Evolutionary conservation across 2,888 invertebrate genomes (phyloP).

Genomic region (Oligia strigilis): DNA sequence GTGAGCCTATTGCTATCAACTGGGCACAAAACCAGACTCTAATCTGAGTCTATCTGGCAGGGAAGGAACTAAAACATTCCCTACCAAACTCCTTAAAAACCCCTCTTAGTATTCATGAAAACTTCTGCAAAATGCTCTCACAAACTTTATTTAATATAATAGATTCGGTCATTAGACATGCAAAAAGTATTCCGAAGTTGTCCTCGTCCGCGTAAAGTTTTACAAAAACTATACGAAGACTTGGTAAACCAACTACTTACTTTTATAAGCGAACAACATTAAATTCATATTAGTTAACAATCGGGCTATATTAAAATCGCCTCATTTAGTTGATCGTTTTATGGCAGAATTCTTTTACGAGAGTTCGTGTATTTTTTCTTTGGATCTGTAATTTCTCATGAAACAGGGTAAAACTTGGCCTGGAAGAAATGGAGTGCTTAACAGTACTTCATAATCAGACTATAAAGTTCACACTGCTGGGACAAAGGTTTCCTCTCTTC

Average conservation of each 20-base stretch:
- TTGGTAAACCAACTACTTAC: constrained; percentile 57
- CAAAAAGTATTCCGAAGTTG: constrained; percentile 60
- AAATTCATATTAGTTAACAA: constrained; percentile 46
- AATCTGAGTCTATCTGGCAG: neutral
- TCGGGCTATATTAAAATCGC: constrained; percentile 45
- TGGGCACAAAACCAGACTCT: neutral
- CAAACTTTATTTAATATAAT: constrained; percentile 63
- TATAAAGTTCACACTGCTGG: too few relatives aligned
- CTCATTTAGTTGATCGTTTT: constrained; percentile 43
- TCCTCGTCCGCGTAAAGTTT: constrained; percentile 46
- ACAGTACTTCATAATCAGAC: neutral
- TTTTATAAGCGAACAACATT: constrained; percentile 46
- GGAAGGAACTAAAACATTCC: constrained; percentile 2
- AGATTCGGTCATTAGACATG: constrained; percentile 63
- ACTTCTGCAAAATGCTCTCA: constrained; percentile 60
- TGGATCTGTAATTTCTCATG: neutral
- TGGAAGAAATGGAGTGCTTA: neutral
- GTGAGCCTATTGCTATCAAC: neutral
- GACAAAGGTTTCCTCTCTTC: too few relatives aligned
- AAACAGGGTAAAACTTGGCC: neutral
- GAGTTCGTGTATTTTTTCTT: constrained; percentile 11
- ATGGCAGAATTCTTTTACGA: neutral
- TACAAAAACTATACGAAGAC: constrained; percentile 53
- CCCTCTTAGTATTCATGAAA: constrained; percentile 52
- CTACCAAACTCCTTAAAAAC: constrained; percentile 48